Evolutionary conservation across 2,797 vertebrate genomes (phyloP).

Genomic region (Ptychobarbus kaznakovi): DNA sequence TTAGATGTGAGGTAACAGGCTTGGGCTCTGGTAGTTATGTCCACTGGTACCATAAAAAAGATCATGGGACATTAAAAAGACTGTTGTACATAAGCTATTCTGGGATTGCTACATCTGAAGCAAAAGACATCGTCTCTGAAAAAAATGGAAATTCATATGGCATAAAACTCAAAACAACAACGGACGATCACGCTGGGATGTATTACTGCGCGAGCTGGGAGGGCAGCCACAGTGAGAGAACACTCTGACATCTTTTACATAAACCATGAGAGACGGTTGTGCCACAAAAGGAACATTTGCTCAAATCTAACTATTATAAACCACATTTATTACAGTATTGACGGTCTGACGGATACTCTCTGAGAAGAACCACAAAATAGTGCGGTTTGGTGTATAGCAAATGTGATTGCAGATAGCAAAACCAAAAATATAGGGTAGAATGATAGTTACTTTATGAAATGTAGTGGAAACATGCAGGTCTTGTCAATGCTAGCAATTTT

Average conservation of each 20-base stretch:
- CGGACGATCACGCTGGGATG: conserved; percentile 16
- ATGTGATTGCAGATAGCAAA: neutral
- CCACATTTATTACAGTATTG: neutral
- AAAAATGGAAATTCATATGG: neutral
- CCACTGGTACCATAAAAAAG: conserved; percentile 55
- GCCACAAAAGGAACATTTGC: neutral
- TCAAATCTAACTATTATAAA: neutral
- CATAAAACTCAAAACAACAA: conserved; percentile 32
- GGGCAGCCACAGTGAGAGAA: conserved; percentile 36
- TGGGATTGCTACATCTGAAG: neutral
- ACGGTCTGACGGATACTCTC: neutral
- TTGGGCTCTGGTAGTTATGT: neutral
- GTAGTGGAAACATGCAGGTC: neutral
- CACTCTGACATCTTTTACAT: conserved; percentile 23
- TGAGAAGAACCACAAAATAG: neutral
- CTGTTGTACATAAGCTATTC: neutral
- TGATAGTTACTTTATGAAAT: neutral
- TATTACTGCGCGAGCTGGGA: conserved; percentile 45
- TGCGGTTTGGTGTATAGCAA: neutral
- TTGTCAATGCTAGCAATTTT: neutral
- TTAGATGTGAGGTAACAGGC: conserved; percentile 30
- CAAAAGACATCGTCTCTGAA: neutral
- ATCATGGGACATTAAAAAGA: conserved; percentile 31
- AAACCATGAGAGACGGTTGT: conserved; percentile 31
- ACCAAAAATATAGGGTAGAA: neutral